Evolutionary conservation across 1,140 invertebrate species (phyloP), one percentile per base, ranked within the genome.

Genomic region (Camponotus vicinus): DNA sequence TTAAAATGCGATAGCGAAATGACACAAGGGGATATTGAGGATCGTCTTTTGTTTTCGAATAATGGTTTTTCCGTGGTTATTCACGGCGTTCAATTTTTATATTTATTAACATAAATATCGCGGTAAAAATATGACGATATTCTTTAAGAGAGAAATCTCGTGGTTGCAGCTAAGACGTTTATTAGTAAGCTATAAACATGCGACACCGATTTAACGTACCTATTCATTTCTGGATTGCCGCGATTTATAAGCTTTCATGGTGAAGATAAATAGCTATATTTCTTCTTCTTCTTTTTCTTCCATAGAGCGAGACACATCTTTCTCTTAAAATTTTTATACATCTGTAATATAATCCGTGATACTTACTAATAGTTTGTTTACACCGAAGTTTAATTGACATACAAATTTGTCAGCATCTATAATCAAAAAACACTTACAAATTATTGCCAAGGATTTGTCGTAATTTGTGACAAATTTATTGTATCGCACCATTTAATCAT

Each of bases 81-180:
- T 18, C 40, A 27, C 37, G 21, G 18, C n/a, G 45, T 59, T 66
- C 86, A 8, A 71, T 73, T 88, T 88, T 87, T 79, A 88, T 59
- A 80, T 67, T 66, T 70, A 88, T 75, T 67, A 77, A 73, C 59
- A 42, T 42, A 45, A 45, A 45, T 66, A 8, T 13, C 77, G 66
- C n/a, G 61, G 18, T 52, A 77, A 70, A 78, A 82, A 73, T 64
- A 34, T 73, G 13, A 18, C 59, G 18, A 84, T 11, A 73, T 11
- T 57, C 13, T 52, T 7, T 66, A 18, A 15, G 21, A 40, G 86
- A 87, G 86, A 88, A 88, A 88, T 87, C 87, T 84, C 37, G 8
- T 18, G 13, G 59, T 64, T 27, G 8, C 11, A 59, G 3, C 69
- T 61, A 42, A 67, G 42, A 73, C 49, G 40, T 73, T 86, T 86